A percentile compares a stretch with the other conserved stretches of the same genome.
Conservation (phyloP, 35 echinoderm and acorn worm species). For the Diadema setosum region DNA sequence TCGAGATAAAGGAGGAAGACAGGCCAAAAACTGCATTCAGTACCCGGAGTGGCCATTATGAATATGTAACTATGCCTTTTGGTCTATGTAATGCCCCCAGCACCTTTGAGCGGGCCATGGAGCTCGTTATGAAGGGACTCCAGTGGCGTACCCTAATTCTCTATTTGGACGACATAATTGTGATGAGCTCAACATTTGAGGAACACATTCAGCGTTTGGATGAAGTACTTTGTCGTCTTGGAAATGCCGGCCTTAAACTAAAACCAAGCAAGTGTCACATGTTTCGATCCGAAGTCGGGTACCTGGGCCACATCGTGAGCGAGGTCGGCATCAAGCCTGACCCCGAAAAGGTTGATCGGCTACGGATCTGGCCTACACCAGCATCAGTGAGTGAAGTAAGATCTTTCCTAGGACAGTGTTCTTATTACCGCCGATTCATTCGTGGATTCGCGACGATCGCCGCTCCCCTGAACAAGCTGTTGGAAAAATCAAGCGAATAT, state of each 20-base stretch:
- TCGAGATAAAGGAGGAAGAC: no score
- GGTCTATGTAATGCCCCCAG: no score
- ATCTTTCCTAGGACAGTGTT: neutral
- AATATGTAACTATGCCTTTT: no score
- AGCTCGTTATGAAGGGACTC: constrained; percentile 45
- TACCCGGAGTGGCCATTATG: constrained; percentile 27
- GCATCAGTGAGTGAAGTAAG: neutral
- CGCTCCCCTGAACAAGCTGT: neutral
- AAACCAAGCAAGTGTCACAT: no score
- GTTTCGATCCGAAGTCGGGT: neutral
- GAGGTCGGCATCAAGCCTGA: neutral
- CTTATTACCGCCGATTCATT: constrained; percentile 20
- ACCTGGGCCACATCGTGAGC: neutral
- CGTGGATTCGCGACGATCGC: neutral
- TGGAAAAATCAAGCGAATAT: neutral
- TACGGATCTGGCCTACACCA: neutral
- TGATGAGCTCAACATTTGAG: neutral
- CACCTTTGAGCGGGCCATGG: constrained; percentile 62
- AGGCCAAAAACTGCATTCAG: constrained; percentile 53
- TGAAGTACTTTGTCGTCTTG: neutral
- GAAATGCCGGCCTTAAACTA: neutral
- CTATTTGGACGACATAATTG: neutral
- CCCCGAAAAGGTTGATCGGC: neutral
- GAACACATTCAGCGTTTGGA: neutral
- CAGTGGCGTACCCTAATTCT: neutral